These are phyloP conservation scores for Lycophotia porphyrea DNA, from an alignment of 2,888 invertebrate genomes.

Conservation along the genomic window DNA sequence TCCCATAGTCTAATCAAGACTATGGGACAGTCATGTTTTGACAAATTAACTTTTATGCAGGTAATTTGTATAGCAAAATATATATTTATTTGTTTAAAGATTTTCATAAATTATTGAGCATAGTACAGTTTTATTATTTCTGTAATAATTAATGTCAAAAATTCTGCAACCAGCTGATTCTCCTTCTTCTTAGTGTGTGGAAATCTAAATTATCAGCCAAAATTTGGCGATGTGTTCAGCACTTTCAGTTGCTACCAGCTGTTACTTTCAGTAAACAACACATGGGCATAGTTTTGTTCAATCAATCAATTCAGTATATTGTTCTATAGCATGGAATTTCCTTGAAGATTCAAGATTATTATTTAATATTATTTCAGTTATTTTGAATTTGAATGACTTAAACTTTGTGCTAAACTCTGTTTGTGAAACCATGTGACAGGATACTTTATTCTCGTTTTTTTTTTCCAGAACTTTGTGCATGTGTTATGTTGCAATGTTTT, in stretches of 20 bases:
- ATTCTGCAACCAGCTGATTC: not conserved
- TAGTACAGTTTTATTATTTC: not conserved
- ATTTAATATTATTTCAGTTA: not conserved
- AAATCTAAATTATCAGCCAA: not conserved
- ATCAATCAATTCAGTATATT: constrained; percentile 35
- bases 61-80: not conserved
- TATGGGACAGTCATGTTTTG: too few species aligned
- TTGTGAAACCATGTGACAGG: not conserved
- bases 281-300: constrained; percentile 27
- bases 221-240: not conserved
- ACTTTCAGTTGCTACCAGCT: not conserved
- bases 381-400: not conserved
- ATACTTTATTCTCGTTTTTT: not conserved
- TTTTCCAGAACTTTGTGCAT: constrained; percentile 10
- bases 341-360: not conserved
- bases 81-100: not conserved
- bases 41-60: too few species aligned
- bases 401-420: not conserved
- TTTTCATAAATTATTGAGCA: not conserved
- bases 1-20: not conserved
- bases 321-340: not conserved
- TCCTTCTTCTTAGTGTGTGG: not conserved
- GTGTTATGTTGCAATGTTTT: constrained; percentile 25
- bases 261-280: constrained; percentile 14
- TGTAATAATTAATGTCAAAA: not conserved